Conservation (phyloP, 2,888 invertebrate genomes). For the Synergus laeviventris region DNA sequence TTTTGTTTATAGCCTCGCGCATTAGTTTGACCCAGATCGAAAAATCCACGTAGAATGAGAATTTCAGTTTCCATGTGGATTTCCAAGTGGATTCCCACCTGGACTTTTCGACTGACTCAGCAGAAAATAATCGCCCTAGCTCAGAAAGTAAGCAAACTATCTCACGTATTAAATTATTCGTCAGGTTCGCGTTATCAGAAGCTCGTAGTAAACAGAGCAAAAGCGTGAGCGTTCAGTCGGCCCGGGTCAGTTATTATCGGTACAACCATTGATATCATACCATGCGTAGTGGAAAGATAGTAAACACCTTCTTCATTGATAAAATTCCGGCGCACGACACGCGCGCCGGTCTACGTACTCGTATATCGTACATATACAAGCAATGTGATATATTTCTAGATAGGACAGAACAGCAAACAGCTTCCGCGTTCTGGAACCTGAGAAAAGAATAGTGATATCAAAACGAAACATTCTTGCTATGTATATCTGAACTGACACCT, state of each 20-base stretch:
- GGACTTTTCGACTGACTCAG: too few relatives aligned
- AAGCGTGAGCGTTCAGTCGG: slow-evolving; percentile 35
- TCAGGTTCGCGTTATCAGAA: slow-evolving; percentile 14
- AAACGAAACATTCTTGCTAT: background rate
- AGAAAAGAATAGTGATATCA: slow-evolving; percentile 6
- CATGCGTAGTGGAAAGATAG: slow-evolving; percentile 55
- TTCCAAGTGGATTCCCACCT: too few relatives aligned
- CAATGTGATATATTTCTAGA: slow-evolving; percentile 30
- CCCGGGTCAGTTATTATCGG: slow-evolving; percentile 51
- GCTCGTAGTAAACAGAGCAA: slow-evolving; percentile 30
- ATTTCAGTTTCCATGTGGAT: too few relatives aligned
- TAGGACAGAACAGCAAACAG: background rate
- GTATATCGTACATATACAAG: slow-evolving; percentile 16
- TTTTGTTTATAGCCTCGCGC: background rate
- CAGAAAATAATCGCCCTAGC: background rate
- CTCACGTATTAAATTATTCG: slow-evolving; percentile 2
- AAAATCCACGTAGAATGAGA: too few relatives aligned
- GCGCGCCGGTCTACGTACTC: slow-evolving; percentile 14
- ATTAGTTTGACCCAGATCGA: background rate
- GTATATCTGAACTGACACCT: background rate
- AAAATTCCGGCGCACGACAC: slow-evolving; percentile 42
- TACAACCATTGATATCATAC: slow-evolving; percentile 54
- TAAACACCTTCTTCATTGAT: slow-evolving; percentile 62
- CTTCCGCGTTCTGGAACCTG: slow-evolving; percentile 2
- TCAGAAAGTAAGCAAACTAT: background rate